Evolutionary conservation across 2,888 invertebrate genomes (phyloP).

Genomic region (Fragum fragum): DNA sequence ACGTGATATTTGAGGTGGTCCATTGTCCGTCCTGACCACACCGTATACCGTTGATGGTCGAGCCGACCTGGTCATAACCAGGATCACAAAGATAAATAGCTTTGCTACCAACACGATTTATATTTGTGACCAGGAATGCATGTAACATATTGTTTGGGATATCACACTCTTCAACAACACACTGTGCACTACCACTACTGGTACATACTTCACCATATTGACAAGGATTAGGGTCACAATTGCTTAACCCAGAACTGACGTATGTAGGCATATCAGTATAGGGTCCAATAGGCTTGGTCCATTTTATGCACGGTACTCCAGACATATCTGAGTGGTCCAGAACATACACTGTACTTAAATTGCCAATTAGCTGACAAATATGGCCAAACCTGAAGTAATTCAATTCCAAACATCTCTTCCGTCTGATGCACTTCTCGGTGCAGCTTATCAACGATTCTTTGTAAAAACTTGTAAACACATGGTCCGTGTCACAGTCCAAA

Average conservation of each 20-base stretch:
- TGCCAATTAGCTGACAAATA: not conserved
- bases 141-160: not conserved
- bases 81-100: not conserved
- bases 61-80: not conserved
- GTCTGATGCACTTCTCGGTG: not conserved
- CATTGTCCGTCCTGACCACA: not conserved
- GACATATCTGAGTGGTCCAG: not conserved
- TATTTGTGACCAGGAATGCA: not conserved
- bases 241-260: not conserved
- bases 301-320: not conserved
- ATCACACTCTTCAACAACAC: not conserved
- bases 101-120: not conserved
- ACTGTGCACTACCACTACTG: not conserved
- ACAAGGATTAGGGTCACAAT: conserved; percentile 7
- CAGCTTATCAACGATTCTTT: not conserved
- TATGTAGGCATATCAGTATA: not conserved
- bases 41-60: not conserved
- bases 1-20: not conserved
- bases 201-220: not conserved
- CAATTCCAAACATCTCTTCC: not conserved
- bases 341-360: not conserved
- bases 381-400: not conserved
- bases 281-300: not conserved
- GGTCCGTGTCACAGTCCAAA: not conserved
- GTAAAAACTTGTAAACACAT: not conserved